These are phyloP conservation scores for Hirundo rustica DNA, from an alignment of 2,797 vertebrate genomes.

Conservation along the genomic window DNA sequence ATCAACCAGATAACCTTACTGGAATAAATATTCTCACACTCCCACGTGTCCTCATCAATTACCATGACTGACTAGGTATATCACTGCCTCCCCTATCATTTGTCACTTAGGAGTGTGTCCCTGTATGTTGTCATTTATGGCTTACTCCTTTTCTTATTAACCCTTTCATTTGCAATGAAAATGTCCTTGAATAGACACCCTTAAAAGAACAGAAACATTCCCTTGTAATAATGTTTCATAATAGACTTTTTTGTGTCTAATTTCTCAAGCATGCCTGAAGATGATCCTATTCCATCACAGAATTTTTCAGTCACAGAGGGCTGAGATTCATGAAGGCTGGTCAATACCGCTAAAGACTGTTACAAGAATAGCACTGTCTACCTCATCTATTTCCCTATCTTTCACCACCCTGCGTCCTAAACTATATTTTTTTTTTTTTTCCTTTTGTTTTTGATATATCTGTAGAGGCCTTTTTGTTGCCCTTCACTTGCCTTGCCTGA, in stretches of 20 bases:
- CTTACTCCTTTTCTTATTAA: not conserved
- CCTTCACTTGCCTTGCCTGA: not conserved
- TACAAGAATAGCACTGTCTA: not conserved
- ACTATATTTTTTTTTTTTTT: not conserved
- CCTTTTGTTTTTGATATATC: not conserved
- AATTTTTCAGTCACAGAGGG: not conserved
- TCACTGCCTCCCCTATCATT: not conserved
- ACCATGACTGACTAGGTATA: not conserved
- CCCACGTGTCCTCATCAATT: not conserved
- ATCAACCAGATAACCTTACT: not conserved
- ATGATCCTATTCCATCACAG: not conserved
- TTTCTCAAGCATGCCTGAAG: not conserved
- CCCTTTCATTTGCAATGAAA: not conserved
- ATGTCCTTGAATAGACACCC: not conserved
- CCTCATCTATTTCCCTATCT: not conserved
- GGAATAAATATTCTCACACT: not conserved
- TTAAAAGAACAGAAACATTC: not conserved
- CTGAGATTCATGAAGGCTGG: not conserved
- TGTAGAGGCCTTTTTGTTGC: not conserved
- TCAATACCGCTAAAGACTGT: not conserved
- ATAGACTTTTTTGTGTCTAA: accelerated
- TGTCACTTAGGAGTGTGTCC: not conserved
- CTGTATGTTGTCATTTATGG: not conserved
- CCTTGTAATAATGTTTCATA: not conserved
- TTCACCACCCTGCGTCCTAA: not conserved